Evolutionary conservation across 2,888 invertebrate species (phyloP).

Genomic region (Horisme vitalbata): DNA sequence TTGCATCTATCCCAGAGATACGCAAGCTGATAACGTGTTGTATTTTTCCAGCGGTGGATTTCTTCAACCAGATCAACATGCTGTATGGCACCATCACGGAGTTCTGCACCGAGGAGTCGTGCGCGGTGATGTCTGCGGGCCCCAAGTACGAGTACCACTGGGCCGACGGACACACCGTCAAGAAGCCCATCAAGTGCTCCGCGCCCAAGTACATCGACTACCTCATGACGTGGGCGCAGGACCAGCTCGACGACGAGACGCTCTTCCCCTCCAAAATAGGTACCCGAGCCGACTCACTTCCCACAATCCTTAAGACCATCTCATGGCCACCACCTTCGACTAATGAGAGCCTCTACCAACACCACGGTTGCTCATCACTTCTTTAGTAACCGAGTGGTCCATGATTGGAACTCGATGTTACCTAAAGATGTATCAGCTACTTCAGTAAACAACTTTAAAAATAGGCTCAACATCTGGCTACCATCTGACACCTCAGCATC

Average conservation of each 20-base stretch:
- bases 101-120: slow-evolving; percentile 98
- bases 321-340: too few relatives aligned
- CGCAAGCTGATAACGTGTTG: neutral
- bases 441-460: too few relatives aligned
- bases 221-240: slow-evolving; percentile 99
- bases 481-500: too few relatives aligned
- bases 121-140: slow-evolving; percentile 99
- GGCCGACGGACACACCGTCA: slow-evolving; percentile 99
- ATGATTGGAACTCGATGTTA: too few relatives aligned
- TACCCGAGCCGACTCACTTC: slow-evolving; percentile 33
- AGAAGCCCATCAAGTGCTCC: slow-evolving; percentile 99
- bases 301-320: too few relatives aligned
- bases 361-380: too few relatives aligned
- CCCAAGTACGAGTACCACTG: slow-evolving; percentile 99
- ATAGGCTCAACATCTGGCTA: too few relatives aligned
- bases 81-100: slow-evolving; percentile 99
- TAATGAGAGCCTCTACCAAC: too few relatives aligned
- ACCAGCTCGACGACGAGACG: slow-evolving; percentile 99
- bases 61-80: slow-evolving; percentile 99
- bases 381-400: too few relatives aligned
- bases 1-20: too few relatives aligned
- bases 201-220: slow-evolving; percentile 99
- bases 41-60: slow-evolving; percentile 94
- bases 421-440: too few relatives aligned
- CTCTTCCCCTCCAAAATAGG: slow-evolving; percentile 98